Base-by-base conservation (phyloP, 2,113 vertebrate species). In the Hemicordylus capensis region DNA sequence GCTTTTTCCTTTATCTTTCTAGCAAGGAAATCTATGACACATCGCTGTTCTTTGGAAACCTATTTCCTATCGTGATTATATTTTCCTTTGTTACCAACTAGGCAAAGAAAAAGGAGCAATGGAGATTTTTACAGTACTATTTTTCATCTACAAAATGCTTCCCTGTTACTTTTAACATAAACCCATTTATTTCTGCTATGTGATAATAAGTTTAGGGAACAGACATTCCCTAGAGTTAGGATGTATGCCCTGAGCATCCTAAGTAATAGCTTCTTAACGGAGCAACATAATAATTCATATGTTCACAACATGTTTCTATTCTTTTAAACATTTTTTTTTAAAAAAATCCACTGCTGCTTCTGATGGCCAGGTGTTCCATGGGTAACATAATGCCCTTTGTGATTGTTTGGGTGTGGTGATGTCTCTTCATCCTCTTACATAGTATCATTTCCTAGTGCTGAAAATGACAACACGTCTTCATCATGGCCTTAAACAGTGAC, bases 131-230 rank as follows among this genome's bases (percentile, higher is more conserved):
- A 3, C 76, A 28, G 37, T 61, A 44, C 76, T 61, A 42, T 63
- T 79, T 78, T 79, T 63, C 76, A 61, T 63, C 37, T 28, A 42
- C 12, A 42, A 77, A 77, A 26, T 46, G 39, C 26, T 46, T 58
- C 64, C 77, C 39, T 17, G 20, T 17, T 20, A 14, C 58, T 61
- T 79, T 79, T 63, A 63, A 37, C 15, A 79, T 46, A 79, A 63
- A 14, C 42, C 28, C 59, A 46, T 63, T 79, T 44, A 76, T 58
- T 76, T 44, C 15, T 79, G 76, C 39, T 79, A 22, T 46, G 59
- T 79, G 77, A 58, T 79, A 79, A 79, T 79, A 39, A n/a, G 59
- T n/a, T 46, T 46, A 44, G 77, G 77, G 77, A 79, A 79, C 59
- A n/a, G 59, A 14, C 7, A n/a, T 79, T n/a, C 59, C 42, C 77